Evolutionary conservation across 2,113 vertebrate genomes (phyloP), one percentile per base, ranked within the genome.

Genomic region (Crotophaga sulcirostris): DNA sequence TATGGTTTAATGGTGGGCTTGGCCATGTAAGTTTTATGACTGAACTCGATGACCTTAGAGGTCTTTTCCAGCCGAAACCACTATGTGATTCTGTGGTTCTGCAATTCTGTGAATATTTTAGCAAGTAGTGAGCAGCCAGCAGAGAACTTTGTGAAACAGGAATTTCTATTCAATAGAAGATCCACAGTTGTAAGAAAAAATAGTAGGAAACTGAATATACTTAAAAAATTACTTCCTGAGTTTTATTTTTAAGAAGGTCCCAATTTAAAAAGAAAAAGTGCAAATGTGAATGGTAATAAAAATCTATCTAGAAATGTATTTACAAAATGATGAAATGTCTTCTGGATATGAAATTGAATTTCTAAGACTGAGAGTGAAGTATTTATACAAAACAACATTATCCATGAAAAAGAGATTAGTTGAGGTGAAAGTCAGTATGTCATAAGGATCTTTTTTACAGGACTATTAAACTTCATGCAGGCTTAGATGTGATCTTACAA

Each of bases 201-300:
- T 13, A 44, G 17, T 11, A 45, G 7, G 23, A 60, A n/a, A 14
- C 9, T 31, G 4, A 47, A 45, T 12, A 42, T 31, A n/a, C 14
- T 16, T 2, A 38, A 31, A 69, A 59, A 58, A 26, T 1, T 4
- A 6, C 16, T 52, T 59, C 20, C 4, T 1, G 0, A 11, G 5
- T 52, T 84, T 79, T 79, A 36, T 44, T 64, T 36, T 68, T 51
- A 49, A 11, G 9, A 59, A 24, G 28, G 67, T 40, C 9, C 0
- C 14, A 36, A 45, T 40, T 69, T 34, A 0, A 10, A 10, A 54
- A n/a, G n/a, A 68, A 31, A 44, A 8, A 6, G 29, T 84, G 7
- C 4, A 23, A n/a, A 31, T 66, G 49, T 58, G 8, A 59, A 56
- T 45, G 10, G 3, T 58, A 11, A 25, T n/a, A 76, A 68, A 2